Conservation (phyloP, 2,797 vertebrate species). For the Manis pentadactyla region DNA sequence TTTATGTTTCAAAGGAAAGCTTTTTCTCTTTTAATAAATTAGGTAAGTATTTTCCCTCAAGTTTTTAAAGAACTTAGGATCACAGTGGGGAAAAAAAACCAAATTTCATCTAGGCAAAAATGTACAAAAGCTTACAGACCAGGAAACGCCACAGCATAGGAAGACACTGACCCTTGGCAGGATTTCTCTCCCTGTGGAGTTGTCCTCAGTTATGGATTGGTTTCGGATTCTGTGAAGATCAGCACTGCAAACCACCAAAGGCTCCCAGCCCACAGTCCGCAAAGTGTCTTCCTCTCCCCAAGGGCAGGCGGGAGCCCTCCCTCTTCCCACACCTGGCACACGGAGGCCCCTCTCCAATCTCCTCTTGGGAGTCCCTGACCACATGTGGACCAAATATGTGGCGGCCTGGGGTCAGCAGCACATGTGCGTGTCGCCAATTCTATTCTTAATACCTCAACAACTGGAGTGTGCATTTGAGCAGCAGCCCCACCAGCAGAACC, state of each 20-base stretch:
- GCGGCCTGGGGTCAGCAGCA: background rate
- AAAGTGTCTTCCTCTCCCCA: background rate
- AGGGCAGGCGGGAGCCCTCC: background rate
- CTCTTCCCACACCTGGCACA: background rate
- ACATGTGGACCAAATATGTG: background rate
- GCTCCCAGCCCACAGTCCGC: background rate
- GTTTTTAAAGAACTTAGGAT: slow-evolving; percentile 82
- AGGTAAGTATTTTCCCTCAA: slow-evolving; percentile 83
- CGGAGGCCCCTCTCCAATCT: background rate
- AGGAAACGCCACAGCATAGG: background rate
- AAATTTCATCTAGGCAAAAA: slow-evolving; percentile 74
- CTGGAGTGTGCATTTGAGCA: background rate
- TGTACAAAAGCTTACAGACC: slow-evolving; percentile 1
- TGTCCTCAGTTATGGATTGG: background rate
- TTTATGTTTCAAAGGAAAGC: slow-evolving; percentile 85
- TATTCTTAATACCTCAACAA: background rate
- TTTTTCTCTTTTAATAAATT: slow-evolving; percentile 85
- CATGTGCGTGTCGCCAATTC: background rate
- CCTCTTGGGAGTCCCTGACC: background rate
- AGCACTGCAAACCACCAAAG: background rate
- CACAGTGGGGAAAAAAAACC: slow-evolving; percentile 53
- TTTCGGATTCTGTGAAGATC: background rate
- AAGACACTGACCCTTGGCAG: background rate
- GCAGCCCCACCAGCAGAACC: background rate
- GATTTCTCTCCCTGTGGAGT: background rate